These are phyloP conservation scores for Chaetoderma sp. DNA, from an alignment of 2,888 invertebrate genomes.

Conservation along the genomic window DNA sequence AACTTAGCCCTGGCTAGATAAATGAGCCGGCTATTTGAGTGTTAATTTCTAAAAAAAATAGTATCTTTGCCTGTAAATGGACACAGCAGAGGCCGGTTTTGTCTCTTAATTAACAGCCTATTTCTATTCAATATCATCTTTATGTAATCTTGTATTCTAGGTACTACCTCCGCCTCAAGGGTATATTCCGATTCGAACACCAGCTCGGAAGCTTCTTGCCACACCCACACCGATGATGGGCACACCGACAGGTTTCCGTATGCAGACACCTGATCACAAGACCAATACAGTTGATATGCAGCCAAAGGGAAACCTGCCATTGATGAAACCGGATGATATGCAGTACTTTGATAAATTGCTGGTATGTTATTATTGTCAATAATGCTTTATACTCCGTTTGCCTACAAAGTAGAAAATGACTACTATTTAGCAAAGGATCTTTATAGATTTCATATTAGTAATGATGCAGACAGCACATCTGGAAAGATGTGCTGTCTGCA, in stretches of 20 bases:
- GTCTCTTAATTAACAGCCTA: too few species aligned
- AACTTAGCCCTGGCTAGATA: too few species aligned
- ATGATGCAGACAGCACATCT: too few species aligned
- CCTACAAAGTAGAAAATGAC: too few species aligned
- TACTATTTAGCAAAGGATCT: too few species aligned
- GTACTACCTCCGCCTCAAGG: constrained; percentile 91
- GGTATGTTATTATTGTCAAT: constrained; percentile 66
- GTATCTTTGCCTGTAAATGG: too few species aligned
- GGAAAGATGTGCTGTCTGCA: too few species aligned
- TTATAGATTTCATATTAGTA: neutral
- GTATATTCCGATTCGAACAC: constrained; percentile 96
- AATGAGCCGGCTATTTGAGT: too few species aligned
- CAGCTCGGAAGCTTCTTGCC: constrained; percentile 95
- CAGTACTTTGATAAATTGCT: constrained; percentile 99
- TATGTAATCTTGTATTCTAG: too few species aligned
- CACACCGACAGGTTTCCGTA: constrained; percentile 68
- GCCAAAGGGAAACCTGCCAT: constrained; percentile 95
- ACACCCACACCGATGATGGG: constrained; percentile 93
- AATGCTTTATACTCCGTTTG: neutral
- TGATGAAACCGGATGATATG: constrained; percentile 99
- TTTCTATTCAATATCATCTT: too few species aligned
- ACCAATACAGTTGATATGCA: constrained; percentile 90
- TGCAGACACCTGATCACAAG: constrained; percentile 69
- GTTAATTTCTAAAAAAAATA: too few species aligned
- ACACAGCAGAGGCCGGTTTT: too few species aligned